These are phyloP conservation scores for Mylabris sibirica DNA, from an alignment of 2,888 invertebrate species.

Conservation along the genomic window DNA sequence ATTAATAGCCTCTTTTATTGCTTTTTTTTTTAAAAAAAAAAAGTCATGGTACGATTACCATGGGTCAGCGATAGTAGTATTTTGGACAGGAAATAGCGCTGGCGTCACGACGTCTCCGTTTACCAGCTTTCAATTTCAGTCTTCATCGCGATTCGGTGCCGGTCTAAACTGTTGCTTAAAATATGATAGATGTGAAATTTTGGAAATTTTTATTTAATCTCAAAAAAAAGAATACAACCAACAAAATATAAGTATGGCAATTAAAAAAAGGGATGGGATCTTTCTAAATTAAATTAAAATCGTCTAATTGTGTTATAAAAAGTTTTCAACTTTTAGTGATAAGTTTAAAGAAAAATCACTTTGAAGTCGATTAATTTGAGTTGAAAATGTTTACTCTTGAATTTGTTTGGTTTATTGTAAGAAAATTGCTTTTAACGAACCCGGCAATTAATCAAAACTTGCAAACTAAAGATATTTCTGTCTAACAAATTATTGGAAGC, in stretches of 20 bases:
- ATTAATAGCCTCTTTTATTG: neutral
- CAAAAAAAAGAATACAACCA: neutral
- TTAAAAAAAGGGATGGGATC: no score
- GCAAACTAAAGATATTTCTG: neutral
- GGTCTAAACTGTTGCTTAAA: slow-evolving; percentile 7
- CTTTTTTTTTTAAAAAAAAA: neutral
- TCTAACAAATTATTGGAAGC: neutral
- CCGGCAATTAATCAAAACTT: neutral
- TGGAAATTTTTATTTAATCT: neutral
- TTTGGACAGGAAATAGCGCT: neutral
- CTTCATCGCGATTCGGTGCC: neutral
- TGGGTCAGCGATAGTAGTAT: neutral
- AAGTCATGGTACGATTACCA: neutral
- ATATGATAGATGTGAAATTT: neutral
- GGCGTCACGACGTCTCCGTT: slow-evolving; percentile 1
- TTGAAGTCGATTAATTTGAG: no score
- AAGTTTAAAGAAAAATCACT: no score
- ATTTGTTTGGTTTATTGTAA: no score
- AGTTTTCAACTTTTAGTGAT: no score
- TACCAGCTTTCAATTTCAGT: slow-evolving; percentile 9
- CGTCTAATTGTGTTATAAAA: no score
- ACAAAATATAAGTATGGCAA: neutral
- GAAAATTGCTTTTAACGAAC: no score
- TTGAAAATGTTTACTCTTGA: no score
- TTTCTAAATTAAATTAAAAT: no score